Conservation (phyloP, 2,113 vertebrate species). For the Bucco capensis region DNA sequence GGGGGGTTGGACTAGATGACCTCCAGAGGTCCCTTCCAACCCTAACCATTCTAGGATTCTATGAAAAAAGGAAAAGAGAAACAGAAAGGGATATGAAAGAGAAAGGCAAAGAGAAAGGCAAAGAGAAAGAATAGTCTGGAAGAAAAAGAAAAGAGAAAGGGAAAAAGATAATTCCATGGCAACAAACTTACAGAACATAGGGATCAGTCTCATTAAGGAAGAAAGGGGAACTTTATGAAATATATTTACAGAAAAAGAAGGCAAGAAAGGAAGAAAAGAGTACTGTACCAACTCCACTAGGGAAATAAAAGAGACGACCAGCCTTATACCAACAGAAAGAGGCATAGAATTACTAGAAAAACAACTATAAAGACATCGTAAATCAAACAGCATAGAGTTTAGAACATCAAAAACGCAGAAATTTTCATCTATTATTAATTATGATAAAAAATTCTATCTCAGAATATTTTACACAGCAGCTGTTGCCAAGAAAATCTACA, state of each 20-base stretch:
- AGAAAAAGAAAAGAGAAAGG: not conserved
- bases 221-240: constrained; percentile 55
- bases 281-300: constrained; percentile 43
- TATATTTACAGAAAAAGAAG: constrained; percentile 49
- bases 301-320: constrained; percentile 60
- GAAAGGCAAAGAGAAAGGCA: too few species aligned
- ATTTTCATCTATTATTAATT: constrained; percentile 86
- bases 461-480: constrained; percentile 81
- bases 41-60: too few species aligned
- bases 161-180: not conserved
- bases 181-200: not conserved
- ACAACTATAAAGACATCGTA: constrained; percentile 79
- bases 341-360: constrained; percentile 73
- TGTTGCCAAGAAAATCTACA: constrained; percentile 77
- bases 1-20: too few species aligned
- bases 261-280: constrained; percentile 24
- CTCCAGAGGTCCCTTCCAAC: too few species aligned
- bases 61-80: not conserved
- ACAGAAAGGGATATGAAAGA: not conserved
- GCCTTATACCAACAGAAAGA: constrained; percentile 68
- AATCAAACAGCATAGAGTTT: constrained; percentile 84
- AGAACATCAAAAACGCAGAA: constrained; percentile 81
- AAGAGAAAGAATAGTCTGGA: too few species aligned
- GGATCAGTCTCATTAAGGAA: constrained; percentile 49
- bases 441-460: constrained; percentile 85